phyloP scores from a whole-genome alignment of 2,888 invertebrate species.

The Pachydiplax longipennis region DNA sequence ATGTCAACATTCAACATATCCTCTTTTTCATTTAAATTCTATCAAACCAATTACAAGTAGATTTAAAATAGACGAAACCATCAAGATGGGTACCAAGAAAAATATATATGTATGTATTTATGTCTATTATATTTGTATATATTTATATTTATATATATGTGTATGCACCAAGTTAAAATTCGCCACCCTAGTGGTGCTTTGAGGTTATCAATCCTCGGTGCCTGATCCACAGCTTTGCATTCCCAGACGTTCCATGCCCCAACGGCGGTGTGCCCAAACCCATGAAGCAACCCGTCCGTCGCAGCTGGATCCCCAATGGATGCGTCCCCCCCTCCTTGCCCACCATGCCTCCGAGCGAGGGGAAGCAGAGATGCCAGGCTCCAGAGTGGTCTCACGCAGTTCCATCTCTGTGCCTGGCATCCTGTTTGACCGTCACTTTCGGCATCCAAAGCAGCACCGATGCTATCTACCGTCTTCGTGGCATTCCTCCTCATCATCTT shows the following conservation, averaged over 20 bases:
- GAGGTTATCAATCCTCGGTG: neutral
- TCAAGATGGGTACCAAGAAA: slow-evolving; percentile 38
- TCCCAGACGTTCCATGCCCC: slow-evolving; percentile 16
- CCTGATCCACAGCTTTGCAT: slow-evolving; percentile 27
- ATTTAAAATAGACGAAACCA: slow-evolving; percentile 13
- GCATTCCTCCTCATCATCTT: slow-evolving; percentile 20
- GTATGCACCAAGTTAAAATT: slow-evolving; percentile 21
- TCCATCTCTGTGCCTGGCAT: slow-evolving; percentile 3
- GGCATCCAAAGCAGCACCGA: slow-evolving; percentile 64
- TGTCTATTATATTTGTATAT: neutral
- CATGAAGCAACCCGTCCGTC: neutral
- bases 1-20: slow-evolving; percentile 24
- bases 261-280: slow-evolving; percentile 38
- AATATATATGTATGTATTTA: slow-evolving; percentile 14
- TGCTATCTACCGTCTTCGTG: slow-evolving; percentile 66
- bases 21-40: neutral
- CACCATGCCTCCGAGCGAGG: slow-evolving; percentile 11
- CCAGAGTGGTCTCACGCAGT: neutral
- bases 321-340: neutral
- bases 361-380: slow-evolving; percentile 15
- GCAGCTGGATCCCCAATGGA: neutral
- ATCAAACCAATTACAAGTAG: slow-evolving; percentile 26
- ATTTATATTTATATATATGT: neutral
- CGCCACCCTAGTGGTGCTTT: neutral
- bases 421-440: slow-evolving; percentile 47